Evolutionary conservation across 2,888 invertebrate genomes (phyloP).

Genomic region (Epinotia brunnichana): DNA sequence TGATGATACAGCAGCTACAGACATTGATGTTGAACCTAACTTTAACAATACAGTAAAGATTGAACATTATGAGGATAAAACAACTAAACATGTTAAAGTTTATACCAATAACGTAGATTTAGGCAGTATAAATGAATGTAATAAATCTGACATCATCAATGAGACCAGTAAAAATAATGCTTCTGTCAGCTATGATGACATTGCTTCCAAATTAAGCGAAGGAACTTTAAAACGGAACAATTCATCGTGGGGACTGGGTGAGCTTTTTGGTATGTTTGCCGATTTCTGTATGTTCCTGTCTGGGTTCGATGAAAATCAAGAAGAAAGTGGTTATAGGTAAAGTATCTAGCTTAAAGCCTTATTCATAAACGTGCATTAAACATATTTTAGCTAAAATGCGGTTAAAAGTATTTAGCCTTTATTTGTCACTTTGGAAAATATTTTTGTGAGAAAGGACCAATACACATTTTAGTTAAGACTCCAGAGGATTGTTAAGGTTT

Average conservation of each 20-base stretch:
- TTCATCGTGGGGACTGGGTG: neutral
- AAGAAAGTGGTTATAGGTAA: constrained; percentile 14
- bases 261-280: constrained; percentile 14
- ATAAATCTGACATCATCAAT: neutral
- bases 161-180: neutral
- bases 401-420: too few species aligned
- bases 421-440: too few species aligned
- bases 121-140: neutral
- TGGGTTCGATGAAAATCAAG: constrained; percentile 12
- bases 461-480: too few species aligned
- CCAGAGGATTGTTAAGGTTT: too few species aligned
- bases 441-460: too few species aligned
- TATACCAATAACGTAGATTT: neutral
- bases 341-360: neutral
- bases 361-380: neutral
- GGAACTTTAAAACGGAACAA: neutral
- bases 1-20: neutral
- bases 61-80: neutral
- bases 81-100: neutral
- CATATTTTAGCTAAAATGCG: neutral
- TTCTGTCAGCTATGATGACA: neutral
- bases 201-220: neutral
- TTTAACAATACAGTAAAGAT: neutral
- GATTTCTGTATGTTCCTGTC: constrained; percentile 14
- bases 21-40: neutral